Evolutionary conservation across 2,113 vertebrate genomes (phyloP), one percentile per base, ranked within the genome.

Genomic region (Butorides virescens): DNA sequence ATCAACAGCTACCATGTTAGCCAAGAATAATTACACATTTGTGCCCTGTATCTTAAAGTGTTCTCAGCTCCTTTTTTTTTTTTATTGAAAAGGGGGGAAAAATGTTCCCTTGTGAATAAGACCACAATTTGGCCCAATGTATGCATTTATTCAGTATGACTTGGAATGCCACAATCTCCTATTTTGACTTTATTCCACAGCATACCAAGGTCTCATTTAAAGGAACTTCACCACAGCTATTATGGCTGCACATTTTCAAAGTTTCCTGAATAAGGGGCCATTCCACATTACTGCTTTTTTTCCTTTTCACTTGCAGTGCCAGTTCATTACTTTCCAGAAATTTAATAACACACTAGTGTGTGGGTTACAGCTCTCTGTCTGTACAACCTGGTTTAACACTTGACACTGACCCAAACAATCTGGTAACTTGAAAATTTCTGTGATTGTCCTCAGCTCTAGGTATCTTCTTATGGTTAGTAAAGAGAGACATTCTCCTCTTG

Each of bases 11-110:
- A 95, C 94, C 95, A 94, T 95, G 91, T 95, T 97, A 95, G 97
- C 96, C 97, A 97, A 97, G 96, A 96, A 93, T 97, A 97, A 96
- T 96, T 97, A 92, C 91, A 96, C 95, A 96, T 96, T 97, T 95
- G 94, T 94, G 91, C 76, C 95, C 92, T 79, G 74, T 97, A 95
- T 96, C 96, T 97, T 97, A 95, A 95, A 96, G 96, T 96, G 92
- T 93, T 97, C 95, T 89, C 91, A 42, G 58, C 76, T 75, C 34
- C 26, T 21, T 22, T 67, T 78, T 76, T 87, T 86, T 80, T 75
- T 93, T 89, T 36, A 32, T 66, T 90, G 52, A 92, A 94, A 90
- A 29, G 26, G 56, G 53, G 23, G 3, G 11, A 62, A 95, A 89
- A 89, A 92, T 79, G 86, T 97, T 95, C 91, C 78, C 95, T 85